Base-by-base conservation (phyloP, 2,797 vertebrate species). In the Bovichtus diacanthus region DNA sequence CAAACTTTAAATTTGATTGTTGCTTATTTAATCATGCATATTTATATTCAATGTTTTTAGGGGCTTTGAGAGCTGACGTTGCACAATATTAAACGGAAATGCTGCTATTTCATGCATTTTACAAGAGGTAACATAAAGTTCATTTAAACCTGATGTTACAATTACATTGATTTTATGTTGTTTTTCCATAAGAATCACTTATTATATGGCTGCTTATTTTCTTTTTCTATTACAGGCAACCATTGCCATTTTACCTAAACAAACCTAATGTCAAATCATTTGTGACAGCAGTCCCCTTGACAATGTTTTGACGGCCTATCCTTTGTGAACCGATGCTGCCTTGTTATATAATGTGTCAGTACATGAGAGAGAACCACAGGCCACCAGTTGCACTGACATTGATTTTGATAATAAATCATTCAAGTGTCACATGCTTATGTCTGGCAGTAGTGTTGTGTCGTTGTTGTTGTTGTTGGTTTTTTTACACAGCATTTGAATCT, bases 401-500 rank as follows among this genome's bases (percentile, higher is more conserved):
- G 74, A 87, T 51, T 69, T 47, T 36, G 36, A 34, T 61, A 47
- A 53, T 59, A 38, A 74, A 58, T 77, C 50, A 44, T 38, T 69
- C 34, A 62, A 60, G n/a, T 6, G 11, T 74, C 66, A 63, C 55
- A 25, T 12, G 36, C 50, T 61, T 46, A n/a, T n/a, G 2, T 41
- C 51, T 47, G 15, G 6, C 27, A 47, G 13, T 10, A 3, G 19
- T 51, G 46, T 18, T 11, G 58, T 27, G n/a, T 9, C 6, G 44
- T 38, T 34, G 27, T 27, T 34, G n/a, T n/a, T n/a, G n/a, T n/a
- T n/a, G n/a, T n/a, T n/a, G n/a, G n/a, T n/a, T n/a, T 70, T 50
- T 61, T 38, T 5, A 3, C 19, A 29, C 29, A 15, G 8, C 13
- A 55, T 61, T 53, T 66, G 9, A 46, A 74, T 54, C n/a, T 7